Evolutionary conservation across 2,888 invertebrate species (phyloP), one percentile per base, ranked within the genome.

Genomic region (Ophioninae sp.): DNA sequence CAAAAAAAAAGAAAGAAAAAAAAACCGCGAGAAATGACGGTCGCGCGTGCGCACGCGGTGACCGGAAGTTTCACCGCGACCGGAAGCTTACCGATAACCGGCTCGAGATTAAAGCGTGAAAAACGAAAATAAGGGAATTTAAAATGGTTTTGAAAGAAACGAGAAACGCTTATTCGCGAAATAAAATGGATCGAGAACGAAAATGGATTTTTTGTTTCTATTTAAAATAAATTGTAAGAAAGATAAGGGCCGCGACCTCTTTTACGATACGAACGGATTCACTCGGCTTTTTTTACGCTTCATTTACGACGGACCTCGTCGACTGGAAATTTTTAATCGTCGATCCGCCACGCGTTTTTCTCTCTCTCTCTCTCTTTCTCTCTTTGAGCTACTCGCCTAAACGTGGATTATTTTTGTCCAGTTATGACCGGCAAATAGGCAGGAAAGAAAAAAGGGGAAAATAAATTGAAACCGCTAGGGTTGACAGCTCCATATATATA

Each of bases 321-420:
- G 74, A 73, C 76, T 86, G 85, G 85, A 86, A 85, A 84, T 86
- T 87, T 86, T 86, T 86, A 84, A 87, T 86, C 86, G 84, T 81
- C 71, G 72, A 84, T 84, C 65, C 58, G 63, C 76, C 82, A 65
- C 63, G n/a, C 65, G 79, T 68, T 65, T 68, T 17, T 61, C 75
- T 72, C 71, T 59, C 58, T 56, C 51, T 51, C 17, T 6, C 17
- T 51, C 51, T 51, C 17, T 51, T 13, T 13, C 13, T 3, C 17
- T 51, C 17, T 51, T 17, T 13, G 51, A 13, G 17, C 51, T 13
- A 6, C 51, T 17, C 51, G 51, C 17, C 13, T 51, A 51, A 6
- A 17, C 17, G 17, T 51, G 17, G 13, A 51, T 51, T 13, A 51
- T 51, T 51, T 13, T 51, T 51, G 51, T 51, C 51, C 61, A 61